These are phyloP conservation scores for Phylloscopus trochiloides DNA, from an alignment of 2,113 vertebrate species.

Conservation along the genomic window DNA sequence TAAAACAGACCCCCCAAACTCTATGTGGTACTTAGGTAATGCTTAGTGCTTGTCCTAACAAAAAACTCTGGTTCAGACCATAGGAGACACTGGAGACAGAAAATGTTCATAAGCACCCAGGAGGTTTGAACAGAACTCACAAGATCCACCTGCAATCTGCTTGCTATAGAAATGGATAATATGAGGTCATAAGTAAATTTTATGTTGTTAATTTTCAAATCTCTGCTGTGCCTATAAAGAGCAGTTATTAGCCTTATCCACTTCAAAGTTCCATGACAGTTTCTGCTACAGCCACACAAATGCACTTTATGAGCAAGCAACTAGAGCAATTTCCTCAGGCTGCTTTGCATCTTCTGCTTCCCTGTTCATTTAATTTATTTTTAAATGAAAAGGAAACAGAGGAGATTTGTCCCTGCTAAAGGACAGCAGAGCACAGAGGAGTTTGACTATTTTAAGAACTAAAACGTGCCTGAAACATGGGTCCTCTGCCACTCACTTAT, in stretches of 20 bases:
- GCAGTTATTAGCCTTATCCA: neutral
- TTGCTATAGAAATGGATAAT: neutral
- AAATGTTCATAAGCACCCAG: neutral
- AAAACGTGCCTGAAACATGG: neutral
- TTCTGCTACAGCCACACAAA: neutral
- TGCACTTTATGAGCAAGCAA: neutral
- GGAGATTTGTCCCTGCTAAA: neutral
- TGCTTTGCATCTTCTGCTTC: conserved; percentile 8
- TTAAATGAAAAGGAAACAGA: neutral
- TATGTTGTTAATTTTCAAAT: neutral
- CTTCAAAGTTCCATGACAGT: neutral
- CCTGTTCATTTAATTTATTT: neutral
- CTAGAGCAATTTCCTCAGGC: neutral
- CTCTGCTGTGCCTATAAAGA: neutral
- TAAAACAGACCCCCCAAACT: neutral
- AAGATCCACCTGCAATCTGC: neutral
- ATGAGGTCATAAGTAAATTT: neutral
- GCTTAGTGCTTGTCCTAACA: neutral
- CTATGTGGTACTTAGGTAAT: neutral
- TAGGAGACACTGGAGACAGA: neutral
- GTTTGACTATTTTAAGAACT: neutral
- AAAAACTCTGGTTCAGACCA: neutral
- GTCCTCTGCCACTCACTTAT: neutral
- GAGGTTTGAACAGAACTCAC: neutral
- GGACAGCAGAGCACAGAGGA: neutral